phyloP scores from a whole-genome alignment of 1,140 invertebrate species.

The Oppia nitens region DNA sequence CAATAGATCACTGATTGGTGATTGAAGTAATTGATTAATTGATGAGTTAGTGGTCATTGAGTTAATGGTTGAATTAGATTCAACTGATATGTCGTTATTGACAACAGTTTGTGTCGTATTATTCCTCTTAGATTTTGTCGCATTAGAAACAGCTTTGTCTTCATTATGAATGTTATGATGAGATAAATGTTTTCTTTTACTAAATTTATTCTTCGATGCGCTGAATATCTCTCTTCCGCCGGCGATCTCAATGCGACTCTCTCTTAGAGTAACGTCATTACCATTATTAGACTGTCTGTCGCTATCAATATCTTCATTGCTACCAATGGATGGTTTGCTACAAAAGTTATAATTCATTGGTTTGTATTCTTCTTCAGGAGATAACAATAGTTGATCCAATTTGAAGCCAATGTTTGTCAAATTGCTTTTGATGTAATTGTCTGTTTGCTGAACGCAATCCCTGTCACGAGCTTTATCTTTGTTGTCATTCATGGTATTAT shows the following conservation, averaged over 20 bases:
- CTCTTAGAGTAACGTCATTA: constrained; percentile 20
- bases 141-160: neutral
- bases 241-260: constrained; percentile 63
- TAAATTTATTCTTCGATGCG: constrained; percentile 57
- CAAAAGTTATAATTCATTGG: neutral
- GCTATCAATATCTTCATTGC: constrained; percentile 15
- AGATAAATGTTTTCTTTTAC: constrained; percentile 42
- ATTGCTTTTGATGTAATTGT: neutral
- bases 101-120: neutral
- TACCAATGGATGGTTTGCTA: neutral
- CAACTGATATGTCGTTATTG: neutral
- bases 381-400: constrained; percentile 4
- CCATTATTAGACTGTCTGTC: constrained; percentile 13
- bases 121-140: neutral
- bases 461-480: neutral
- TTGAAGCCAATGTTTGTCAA: neutral
- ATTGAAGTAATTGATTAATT: neutral
- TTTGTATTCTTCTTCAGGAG: constrained; percentile 6
- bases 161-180: neutral
- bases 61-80: neutral
- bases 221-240: constrained; percentile 68
- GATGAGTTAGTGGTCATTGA: neutral
- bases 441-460: neutral
- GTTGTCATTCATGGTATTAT: neutral
- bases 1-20: neutral